A percentile compares a stretch with the other conserved stretches of the same genome.
These are phyloP conservation scores for Gouania willdenowi DNA, from an alignment of 2,797 vertebrate genomes.

Conservation along the genomic window DNA sequence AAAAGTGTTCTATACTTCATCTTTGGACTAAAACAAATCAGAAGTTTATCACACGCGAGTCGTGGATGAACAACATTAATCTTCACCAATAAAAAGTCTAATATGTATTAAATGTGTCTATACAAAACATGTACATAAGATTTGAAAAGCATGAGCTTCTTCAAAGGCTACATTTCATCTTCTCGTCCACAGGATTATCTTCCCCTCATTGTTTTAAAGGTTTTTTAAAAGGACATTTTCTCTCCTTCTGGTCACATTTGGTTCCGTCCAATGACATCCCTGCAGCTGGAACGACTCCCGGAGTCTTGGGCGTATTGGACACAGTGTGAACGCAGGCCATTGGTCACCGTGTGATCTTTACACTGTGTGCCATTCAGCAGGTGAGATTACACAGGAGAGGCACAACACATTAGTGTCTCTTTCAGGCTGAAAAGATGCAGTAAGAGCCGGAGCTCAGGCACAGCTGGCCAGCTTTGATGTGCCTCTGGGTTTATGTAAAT, in stretches of 20 bases:
- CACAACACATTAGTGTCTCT: conserved; percentile 33
- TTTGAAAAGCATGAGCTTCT: conserved; percentile 7
- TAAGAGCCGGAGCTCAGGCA: conserved; percentile 42
- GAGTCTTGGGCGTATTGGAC: conserved; percentile 12
- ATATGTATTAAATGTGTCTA: too few species aligned
- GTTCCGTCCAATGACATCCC: too few species aligned
- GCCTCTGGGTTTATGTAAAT: conserved; percentile 63
- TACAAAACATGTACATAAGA: conserved; percentile 14
- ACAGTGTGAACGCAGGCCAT: conserved; percentile 16
- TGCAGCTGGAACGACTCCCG: too few species aligned
- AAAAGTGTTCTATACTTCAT: too few species aligned
- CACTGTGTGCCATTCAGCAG: conserved; percentile 39
- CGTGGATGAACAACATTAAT: too few species aligned
- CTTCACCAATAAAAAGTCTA: too few species aligned
- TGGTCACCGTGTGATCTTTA: conserved; percentile 46
- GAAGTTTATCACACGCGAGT: too few species aligned
- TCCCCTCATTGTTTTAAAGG: too few species aligned
- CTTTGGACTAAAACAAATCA: too few species aligned
- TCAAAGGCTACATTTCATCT: conserved; percentile 16
- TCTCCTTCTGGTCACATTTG: too few species aligned
- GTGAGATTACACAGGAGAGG: conserved; percentile 46
- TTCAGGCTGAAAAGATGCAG: conserved; percentile 44
- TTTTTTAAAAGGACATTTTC: too few species aligned
- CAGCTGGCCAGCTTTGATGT: conserved; percentile 46
- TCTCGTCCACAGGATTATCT: too few species aligned